Conservation (phyloP, 2,888 invertebrate genomes). For the Heliothis peltigera region DNA sequence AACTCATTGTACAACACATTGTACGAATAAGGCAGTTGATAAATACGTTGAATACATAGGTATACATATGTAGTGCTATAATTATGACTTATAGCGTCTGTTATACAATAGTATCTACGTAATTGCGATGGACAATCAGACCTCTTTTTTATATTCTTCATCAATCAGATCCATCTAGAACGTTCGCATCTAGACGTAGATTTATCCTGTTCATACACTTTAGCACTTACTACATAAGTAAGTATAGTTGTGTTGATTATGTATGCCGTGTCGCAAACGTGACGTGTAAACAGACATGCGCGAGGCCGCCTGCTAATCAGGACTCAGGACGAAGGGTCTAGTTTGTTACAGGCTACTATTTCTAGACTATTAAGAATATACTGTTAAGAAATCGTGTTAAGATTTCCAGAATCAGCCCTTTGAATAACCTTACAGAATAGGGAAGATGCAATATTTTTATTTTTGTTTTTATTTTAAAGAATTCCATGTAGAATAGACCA, state of each 20-base stretch:
- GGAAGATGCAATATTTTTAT: too few species aligned
- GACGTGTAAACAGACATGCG: slow-evolving; percentile 23
- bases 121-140: not conserved
- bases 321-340: slow-evolving; percentile 14
- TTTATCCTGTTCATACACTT: not conserved
- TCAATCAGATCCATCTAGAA: not conserved
- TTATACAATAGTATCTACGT: not conserved
- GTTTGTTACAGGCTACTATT: slow-evolving; percentile 8
- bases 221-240: not conserved
- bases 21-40: too few species aligned
- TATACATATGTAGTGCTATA: too few species aligned
- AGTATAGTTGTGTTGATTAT: not conserved
- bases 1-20: too few species aligned
- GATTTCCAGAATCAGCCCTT: not conserved
- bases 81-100: too few species aligned
- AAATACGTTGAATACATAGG: too few species aligned
- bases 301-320: slow-evolving; percentile 34
- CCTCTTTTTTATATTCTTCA: not conserved
- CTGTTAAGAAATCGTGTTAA: not conserved
- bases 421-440: not conserved
- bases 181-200: not conserved
- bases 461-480: too few species aligned
- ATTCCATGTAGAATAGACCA: too few species aligned
- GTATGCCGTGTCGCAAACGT: slow-evolving; percentile 19
- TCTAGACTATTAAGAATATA: not conserved